These are phyloP conservation scores for Ptychodera flava DNA, from an alignment of 35 echinoderm and acorn worm genomes.

Conservation along the genomic window DNA sequence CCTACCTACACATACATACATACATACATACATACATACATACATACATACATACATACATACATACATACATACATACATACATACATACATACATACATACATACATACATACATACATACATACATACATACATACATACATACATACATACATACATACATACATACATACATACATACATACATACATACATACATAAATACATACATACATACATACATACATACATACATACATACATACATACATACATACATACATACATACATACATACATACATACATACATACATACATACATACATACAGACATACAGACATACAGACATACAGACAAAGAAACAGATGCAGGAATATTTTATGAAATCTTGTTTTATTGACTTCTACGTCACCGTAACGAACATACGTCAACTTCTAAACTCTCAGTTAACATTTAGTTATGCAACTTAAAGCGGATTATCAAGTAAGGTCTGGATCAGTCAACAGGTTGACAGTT, in stretches of 20 bases:
- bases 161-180: constrained; percentile 2
- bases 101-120: neutral
- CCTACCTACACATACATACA: neutral
- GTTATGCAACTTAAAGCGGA: too few species aligned
- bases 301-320: neutral
- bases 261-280: neutral
- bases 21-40: neutral
- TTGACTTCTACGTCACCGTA: too few species aligned
- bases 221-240: neutral
- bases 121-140: neutral
- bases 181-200: constrained; percentile 2
- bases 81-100: neutral
- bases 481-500: too few species aligned
- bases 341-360: neutral
- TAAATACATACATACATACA: neutral
- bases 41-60: neutral
- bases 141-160: constrained; percentile 2
- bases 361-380: too few species aligned
- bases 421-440: too few species aligned
- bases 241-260: neutral
- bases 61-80: constrained; percentile 2
- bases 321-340: neutral
- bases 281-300: neutral
- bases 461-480: too few species aligned
- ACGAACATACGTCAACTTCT: too few species aligned